Percentiles rank a stretch among this genome's conserved stretches.
Conservation (phyloP, 2,113 vertebrate genomes). For the Callaeas wilsoni region DNA sequence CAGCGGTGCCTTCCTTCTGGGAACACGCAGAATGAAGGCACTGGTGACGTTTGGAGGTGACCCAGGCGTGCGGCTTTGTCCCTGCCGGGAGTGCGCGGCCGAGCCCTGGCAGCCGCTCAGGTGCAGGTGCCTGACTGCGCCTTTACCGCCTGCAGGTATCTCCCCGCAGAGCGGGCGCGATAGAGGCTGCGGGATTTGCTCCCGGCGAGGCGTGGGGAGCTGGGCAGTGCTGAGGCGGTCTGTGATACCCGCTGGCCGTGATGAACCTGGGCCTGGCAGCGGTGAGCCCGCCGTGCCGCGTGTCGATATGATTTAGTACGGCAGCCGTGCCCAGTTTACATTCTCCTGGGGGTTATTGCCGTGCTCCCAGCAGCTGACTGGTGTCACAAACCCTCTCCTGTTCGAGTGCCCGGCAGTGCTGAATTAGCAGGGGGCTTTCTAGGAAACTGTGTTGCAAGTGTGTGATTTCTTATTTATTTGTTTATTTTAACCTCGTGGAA, state of each 20-base stretch:
- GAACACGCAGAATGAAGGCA: neutral
- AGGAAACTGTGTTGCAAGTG: slow-evolving; percentile 38
- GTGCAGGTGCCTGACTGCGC: neutral
- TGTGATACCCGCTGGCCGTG: neutral
- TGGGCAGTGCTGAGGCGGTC: no score
- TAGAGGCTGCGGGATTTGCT: neutral
- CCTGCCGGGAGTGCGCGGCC: neutral
- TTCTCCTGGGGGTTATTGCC: slow-evolving; percentile 42
- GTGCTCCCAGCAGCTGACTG: neutral
- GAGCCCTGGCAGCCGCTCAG: neutral
- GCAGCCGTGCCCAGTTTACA: neutral
- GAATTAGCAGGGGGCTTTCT: slow-evolving; percentile 59
- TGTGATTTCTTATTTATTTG: neutral
- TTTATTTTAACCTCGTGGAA: neutral
- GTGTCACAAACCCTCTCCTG: neutral
- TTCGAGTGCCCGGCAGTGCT: neutral
- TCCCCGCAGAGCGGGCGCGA: rapidly evolving
- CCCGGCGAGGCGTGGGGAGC: no score
- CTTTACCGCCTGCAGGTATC: rapidly evolving
- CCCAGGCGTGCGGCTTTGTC: neutral
- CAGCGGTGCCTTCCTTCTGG: neutral
- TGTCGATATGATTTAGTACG: neutral
- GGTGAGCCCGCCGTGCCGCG: neutral
- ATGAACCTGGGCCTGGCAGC: neutral
- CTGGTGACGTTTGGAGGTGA: neutral